Evolutionary conservation across 2,113 vertebrate genomes (phyloP), one percentile per base, ranked within the genome.

Genomic region (Lophius piscatorius): DNA sequence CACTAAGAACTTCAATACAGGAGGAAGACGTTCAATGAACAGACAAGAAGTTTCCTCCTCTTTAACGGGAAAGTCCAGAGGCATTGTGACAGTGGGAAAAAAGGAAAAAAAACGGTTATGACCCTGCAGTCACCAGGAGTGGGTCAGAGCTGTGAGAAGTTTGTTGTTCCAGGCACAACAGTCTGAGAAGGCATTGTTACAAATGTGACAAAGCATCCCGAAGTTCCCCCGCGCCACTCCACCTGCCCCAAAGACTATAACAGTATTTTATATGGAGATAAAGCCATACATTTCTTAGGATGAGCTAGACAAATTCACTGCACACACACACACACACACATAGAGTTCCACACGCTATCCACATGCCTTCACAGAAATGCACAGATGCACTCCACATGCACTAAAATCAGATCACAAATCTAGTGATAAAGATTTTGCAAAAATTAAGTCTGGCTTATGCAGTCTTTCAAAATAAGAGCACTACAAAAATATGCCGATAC

Each of bases 241-340:
- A 63, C 59, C 45, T 14, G 52, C 88, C 90, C 80, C 88, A 90
- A 76, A 91, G 86, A 92, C 89, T 87, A 91, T 90, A 90, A 91
- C 92, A 91, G 91, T 82, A 91, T 89, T 92, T 94, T 93, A 89
- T 94, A 94, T 92, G 96, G 95, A 98, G 96, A 94, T 93, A 93
- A 98, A 98, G 96, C 97, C 97, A 98, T 98, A 97, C 94, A 93
- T 95, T 95, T 94, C 92, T 92, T 90, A 88, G 87, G 84, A 85
- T 70, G 76, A 75, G 70, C 74, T 81, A 79, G 81, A 80, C 74
- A 84, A 67, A 74, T 56, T 68, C 44, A 71, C 59, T 34, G 66
- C 56, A 59, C 60, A 60, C 48, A 38, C 45, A 62, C 66, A 61
- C 68, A 48, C 46, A 67, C 44, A 60, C 49, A 54, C 50, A 78